Evolutionary conservation across 2,113 vertebrate species (phyloP), one percentile per base, ranked within the genome.

Genomic region (Plestiodon gilberti): DNA sequence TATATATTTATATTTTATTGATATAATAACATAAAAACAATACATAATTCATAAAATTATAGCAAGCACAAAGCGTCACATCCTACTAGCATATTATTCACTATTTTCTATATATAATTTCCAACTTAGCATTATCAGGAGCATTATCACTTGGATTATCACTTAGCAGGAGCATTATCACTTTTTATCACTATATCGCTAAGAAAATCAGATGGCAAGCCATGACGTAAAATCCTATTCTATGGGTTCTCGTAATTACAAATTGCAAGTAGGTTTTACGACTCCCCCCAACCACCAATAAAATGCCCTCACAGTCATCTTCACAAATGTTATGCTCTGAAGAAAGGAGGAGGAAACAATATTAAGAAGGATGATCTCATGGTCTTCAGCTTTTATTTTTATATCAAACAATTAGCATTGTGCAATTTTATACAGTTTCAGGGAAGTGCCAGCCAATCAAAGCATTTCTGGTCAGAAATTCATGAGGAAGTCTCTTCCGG

Each of bases 281-380:
- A 89, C 40, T n/a, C 13, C 55, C 10, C 11, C 55, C 55, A 55
- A 28, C 40, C 23, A 30, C 13, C 70, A 76, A 76, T 84, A 64
- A 52, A 38, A 83, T 87, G 13, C 84, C 75, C 86, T 82, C 10
- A 7, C 18, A 64, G 30, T 23, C n/a, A 62, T 71, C 22, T 33
- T 40, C 35, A 18, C n/a, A 70, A 73, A 38, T 38, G 33, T 22
- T 59, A 28, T 30, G 75, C 43, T 38, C 25, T 17, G 52, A 25
- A 33, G 71, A 67, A 67, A 57, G 43, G 48, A 65, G 30, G 70
- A 20, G 61, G 57, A 65, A 75, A 71, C 90, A 65, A 65, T 4
- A 62, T 71, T 28, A 80, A 76, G 83, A 91, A 90, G 74, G 38
- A 93, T 95, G 93, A 94, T 90, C 88, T 95, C 92, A 94, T 93